These are phyloP conservation scores for Eurytoma adleriae DNA, from an alignment of 2,888 invertebrate species.

Conservation along the genomic window DNA sequence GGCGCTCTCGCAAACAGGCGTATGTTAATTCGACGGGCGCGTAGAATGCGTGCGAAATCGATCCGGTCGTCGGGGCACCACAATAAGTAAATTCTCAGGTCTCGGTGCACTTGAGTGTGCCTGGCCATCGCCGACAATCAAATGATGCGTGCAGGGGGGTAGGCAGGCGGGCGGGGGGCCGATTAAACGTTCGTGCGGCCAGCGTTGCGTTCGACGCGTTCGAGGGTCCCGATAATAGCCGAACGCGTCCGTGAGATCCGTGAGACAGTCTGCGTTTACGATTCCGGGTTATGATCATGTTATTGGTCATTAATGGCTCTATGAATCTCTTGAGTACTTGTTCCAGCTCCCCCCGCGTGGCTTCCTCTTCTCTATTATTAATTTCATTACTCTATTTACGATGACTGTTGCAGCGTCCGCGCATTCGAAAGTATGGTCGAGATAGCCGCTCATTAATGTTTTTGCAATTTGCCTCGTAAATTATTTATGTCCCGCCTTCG, in stretches of 20 bases:
- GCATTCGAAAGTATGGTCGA: no score
- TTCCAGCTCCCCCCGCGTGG: not conserved
- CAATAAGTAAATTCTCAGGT: constrained; percentile 28
- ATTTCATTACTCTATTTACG: constrained; percentile 29
- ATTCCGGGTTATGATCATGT: constrained; percentile 37
- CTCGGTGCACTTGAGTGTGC: not conserved
- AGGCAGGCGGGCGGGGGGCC: not conserved
- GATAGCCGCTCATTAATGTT: no score
- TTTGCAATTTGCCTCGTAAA: no score
- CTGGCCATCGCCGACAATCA: constrained; percentile 24
- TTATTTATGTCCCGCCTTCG: no score
- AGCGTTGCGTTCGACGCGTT: not conserved
- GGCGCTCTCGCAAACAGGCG: no score
- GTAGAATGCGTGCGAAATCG: constrained; percentile 8
- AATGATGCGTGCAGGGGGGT: constrained; percentile 14
- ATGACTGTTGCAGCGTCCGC: not conserved
- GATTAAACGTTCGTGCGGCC: constrained; percentile 18
- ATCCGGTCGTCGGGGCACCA: not conserved
- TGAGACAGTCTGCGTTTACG: constrained; percentile 41
- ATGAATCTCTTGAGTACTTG: constrained; percentile 46
- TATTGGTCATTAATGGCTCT: constrained; percentile 46
- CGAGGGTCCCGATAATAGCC: constrained; percentile 28
- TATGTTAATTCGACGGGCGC: no score
- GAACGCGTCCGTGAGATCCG: constrained; percentile 32
- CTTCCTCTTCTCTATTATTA: constrained; percentile 29